These are phyloP conservation scores for Embidobia sp. DNA, from an alignment of 2,888 invertebrate genomes.

Conservation along the genomic window DNA sequence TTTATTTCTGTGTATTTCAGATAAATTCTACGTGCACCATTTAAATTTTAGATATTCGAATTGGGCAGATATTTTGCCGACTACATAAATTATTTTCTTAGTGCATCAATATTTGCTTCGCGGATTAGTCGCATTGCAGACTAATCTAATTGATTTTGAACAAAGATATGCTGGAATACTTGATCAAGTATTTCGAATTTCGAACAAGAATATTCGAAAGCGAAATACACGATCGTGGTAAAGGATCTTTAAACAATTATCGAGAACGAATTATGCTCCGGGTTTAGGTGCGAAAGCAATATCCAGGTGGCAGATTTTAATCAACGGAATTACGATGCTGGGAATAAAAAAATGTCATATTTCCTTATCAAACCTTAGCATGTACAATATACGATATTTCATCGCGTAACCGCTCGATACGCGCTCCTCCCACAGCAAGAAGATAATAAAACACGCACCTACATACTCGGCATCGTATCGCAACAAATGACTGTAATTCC, in stretches of 20 bases:
- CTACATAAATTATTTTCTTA: neutral
- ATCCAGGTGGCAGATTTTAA: slow-evolving; percentile 25
- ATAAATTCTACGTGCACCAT: no score
- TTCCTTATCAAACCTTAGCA: slow-evolving; percentile 40
- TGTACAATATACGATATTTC: slow-evolving; percentile 26
- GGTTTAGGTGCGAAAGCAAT: neutral
- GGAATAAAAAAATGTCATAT: slow-evolving; percentile 33
- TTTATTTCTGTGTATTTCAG: no score
- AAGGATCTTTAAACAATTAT: slow-evolving; percentile 25
- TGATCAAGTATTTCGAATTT: no score
- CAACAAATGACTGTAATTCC: slow-evolving; percentile 24
- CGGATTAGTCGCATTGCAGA: no score
- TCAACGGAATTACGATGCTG: slow-evolving; percentile 25
- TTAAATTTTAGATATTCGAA: no score
- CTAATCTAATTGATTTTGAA: no score
- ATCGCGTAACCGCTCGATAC: slow-evolving; percentile 14
- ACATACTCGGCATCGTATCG: slow-evolving; percentile 6
- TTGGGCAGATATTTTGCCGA: neutral
- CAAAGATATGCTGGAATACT: no score
- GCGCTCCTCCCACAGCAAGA: slow-evolving; percentile 1
- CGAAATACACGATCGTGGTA: neutral
- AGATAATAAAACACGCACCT: slow-evolving; percentile 25
- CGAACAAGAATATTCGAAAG: no score
- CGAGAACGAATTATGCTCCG: slow-evolving; percentile 9
- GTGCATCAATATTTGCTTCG: no score